Conservation (phyloP, 2,888 invertebrate genomes). For the Chrysolina oricalcia region DNA sequence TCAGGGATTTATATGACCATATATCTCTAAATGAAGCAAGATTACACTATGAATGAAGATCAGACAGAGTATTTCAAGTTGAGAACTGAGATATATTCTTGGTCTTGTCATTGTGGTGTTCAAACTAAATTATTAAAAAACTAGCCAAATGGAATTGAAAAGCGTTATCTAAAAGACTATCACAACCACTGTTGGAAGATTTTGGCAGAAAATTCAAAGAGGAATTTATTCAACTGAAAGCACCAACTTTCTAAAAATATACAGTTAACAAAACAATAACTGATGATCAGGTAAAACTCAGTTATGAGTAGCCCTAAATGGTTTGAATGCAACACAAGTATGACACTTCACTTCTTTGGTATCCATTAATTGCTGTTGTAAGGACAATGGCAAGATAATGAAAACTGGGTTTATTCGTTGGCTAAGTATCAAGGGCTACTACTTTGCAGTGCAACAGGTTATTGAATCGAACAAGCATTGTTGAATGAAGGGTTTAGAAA, state of each 20-base stretch:
- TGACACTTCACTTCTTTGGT: slow-evolving; percentile 72
- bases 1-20: neutral
- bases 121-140: neutral
- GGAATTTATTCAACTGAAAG: slow-evolving; percentile 40
- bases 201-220: slow-evolving; percentile 68
- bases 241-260: neutral
- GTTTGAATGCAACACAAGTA: slow-evolving; percentile 56
- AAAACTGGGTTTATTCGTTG: neutral
- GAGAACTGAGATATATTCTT: neutral
- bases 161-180: slow-evolving; percentile 67
- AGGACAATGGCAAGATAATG: slow-evolving; percentile 30
- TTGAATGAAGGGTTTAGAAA: neutral
- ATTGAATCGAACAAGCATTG: neutral
- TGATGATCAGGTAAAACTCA: neutral
- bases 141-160: slow-evolving; percentile 58
- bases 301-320: slow-evolving; percentile 3
- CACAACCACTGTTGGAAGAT: slow-evolving; percentile 73
- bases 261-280: neutral
- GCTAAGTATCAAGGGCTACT: neutral
- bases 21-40: neutral
- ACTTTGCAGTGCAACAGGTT: neutral
- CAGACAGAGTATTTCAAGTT: neutral
- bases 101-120: neutral
- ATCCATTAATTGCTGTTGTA: slow-evolving; percentile 64
- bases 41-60: neutral